Conservation (phyloP, 2,888 invertebrate genomes). For the Gastrophysa polygoni region DNA sequence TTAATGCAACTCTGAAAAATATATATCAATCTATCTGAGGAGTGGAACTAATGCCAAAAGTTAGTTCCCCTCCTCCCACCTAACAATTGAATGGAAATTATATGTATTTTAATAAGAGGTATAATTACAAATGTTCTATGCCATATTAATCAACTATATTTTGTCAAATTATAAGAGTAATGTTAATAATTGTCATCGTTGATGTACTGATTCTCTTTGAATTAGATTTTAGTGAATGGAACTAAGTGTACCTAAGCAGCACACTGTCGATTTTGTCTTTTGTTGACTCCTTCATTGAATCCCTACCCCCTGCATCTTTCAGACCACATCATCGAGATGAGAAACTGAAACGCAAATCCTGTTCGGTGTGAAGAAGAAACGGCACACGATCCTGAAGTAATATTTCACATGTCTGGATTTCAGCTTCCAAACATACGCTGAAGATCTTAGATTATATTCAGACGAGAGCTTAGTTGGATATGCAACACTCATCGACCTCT, state of each 20-base stretch:
- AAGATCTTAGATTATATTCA: no score
- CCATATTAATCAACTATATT: constrained; percentile 53
- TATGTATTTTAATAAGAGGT: constrained; percentile 42
- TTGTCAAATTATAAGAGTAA: constrained; percentile 54
- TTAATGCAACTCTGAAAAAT: constrained; percentile 23
- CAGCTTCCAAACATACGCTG: no score
- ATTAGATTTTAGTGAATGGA: constrained; percentile 54
- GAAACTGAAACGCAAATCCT: background rate
- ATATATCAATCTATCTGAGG: constrained; percentile 21
- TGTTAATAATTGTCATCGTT: constrained; percentile 50
- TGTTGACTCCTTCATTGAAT: constrained; percentile 26
- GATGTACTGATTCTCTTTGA: constrained; percentile 56
- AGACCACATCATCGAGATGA: no score
- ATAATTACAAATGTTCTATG: constrained; percentile 53
- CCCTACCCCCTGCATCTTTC: background rate
- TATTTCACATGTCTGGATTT: no score
- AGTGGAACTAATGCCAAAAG: constrained; percentile 12
- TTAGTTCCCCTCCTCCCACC: constrained; percentile 25
- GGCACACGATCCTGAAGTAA: no score
- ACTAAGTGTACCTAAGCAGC: constrained; percentile 56
- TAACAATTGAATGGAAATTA: constrained; percentile 10
- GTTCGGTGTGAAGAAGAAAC: no score
- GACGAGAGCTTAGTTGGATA: no score
- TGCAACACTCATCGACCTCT: no score
- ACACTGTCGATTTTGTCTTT: constrained; percentile 54